Evolutionary conservation across 2,888 invertebrate genomes (phyloP), one percentile per base, ranked within the genome.

Genomic region (Acanthosepion esculentum): DNA sequence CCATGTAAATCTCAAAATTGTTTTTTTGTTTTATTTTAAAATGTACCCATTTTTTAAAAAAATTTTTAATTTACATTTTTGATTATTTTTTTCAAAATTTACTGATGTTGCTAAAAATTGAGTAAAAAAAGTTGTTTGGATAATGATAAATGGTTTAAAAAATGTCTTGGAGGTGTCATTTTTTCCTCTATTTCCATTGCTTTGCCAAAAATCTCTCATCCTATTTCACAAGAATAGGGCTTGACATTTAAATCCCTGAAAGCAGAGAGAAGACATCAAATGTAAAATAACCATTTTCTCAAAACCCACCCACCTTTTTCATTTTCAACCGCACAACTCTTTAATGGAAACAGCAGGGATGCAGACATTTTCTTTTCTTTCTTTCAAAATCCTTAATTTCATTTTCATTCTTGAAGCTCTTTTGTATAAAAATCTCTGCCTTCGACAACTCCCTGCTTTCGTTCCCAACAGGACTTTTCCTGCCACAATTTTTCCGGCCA

Each of bases 241-340:
- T 78, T 78, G 78, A 78, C 78, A 78, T 78, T 78, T 78, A 78
- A 78, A 78, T 78, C 78, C 78, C n/a, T 78, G n/a, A 78, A 78
- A 78, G 78, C n/a, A 29, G 10, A n/a, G 29, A 78, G n/a, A 78
- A 78, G 78, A 78, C 78, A 78, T 78, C 78, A 78, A 78, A n/a
- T 78, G 12, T n/a, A 29, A 78, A 78, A 78, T 78, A 78, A 78
- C 78, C n/a, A n/a, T 78, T 78, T 78, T 78, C n/a, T n/a, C 78
- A 78, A 78, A n/a, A 18, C n/a, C 78, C 78, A 33, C 78, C 78
- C n/a, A 78, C n/a, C 78, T n/a, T 33, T 59, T 59, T 59, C 23
- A 23, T 78, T 78, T n/a, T 33, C 78, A n/a, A 78, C 41, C 41
- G 41, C 78, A n/a, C 78, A 78, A 78, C 78, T 33, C 78, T 78